A percentile compares a stretch with the other conserved stretches of the same genome.
Evolutionary conservation across 35 echinoderm and acorn worm genomes (phyloP).

Genomic region (Ophioderma brevispina): DNA sequence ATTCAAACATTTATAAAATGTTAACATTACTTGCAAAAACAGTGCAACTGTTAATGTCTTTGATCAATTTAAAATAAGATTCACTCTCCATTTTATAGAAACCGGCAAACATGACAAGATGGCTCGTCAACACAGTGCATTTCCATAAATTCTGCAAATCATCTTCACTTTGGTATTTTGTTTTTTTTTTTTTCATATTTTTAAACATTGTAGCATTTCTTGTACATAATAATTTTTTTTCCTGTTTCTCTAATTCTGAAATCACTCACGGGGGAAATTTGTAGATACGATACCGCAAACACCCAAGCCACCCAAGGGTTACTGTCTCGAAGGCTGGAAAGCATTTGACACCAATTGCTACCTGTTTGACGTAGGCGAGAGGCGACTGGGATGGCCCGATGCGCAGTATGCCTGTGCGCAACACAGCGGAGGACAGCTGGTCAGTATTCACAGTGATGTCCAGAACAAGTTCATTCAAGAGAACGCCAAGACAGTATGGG

Average conservation of each 20-base stretch:
- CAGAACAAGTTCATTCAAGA: conserved; percentile 25
- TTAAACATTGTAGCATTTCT: not conserved
- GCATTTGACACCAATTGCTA: conserved; percentile 33
- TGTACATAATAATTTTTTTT: not conserved
- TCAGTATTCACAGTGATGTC: conserved; percentile 4
- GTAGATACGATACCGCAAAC: not conserved
- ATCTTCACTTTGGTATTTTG: no score
- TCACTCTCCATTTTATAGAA: no score
- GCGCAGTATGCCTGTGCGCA: not conserved
- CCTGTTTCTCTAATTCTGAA: no score
- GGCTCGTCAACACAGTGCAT: no score
- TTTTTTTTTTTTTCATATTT: not conserved
- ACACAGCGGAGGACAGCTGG: not conserved
- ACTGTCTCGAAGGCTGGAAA: conserved; percentile 16
- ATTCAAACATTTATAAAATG: no score
- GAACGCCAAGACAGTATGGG: not conserved
- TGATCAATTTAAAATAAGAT: no score
- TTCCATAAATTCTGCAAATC: no score
- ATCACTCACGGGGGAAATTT: no score
- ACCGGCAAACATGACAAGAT: no score
- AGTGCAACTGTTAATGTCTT: no score
- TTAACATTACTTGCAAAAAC: no score
- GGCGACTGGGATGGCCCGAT: not conserved
- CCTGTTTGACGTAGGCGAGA: conserved; percentile 4
- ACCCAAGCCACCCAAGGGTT: not conserved